Base-by-base conservation (phyloP, 1,140 invertebrate genomes). In the Thaumatotibia leucotreta region DNA sequence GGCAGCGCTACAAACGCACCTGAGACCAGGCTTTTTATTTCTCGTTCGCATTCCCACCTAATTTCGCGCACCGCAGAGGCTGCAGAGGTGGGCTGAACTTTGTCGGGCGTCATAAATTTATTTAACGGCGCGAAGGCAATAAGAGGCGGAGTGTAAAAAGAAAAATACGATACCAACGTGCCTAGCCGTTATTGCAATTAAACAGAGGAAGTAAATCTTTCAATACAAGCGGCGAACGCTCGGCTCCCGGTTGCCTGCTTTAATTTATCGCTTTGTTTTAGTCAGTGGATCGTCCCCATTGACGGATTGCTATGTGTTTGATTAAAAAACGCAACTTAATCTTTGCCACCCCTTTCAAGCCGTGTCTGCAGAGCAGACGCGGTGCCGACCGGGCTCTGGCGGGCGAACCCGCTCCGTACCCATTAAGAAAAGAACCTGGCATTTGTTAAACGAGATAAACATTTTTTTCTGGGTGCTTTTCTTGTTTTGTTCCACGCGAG, bases 131-230 rank as follows among this genome's bases (percentile, higher is more conserved):
- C 82, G 77, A 84, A 88, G 83, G 88, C 88, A 91, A 91, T 89
- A 91, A 91, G 86, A 89, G 88, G 86, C 81, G 82, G 84, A 88
- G 86, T 84, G 86, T 91, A 88, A 91, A 90, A 87, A 89, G 86
- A 89, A 91, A 89, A 89, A 90, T 90, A 91, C 88, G 88, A 91
- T 89, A 89, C 85, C 85, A 86, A 89, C 86, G 88, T 89, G 88
- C 88, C 86, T 87, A 88, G 88, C 84, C 86, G 88, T 91, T 91
- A 91, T 91, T 91, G 88, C 88, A 91, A 91, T 91, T 91, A 91
- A 91, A 91, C 86, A 88, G 85, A 88, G 88, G 86, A 91, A 91
- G 88, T 91, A 91, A 91, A 91, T 91, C 88, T 91, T 89, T 91
- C 88, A 88, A 89, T 91, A 91, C 86, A 83, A 88, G 84, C 86